These are phyloP conservation scores for Aricia artaxerxes DNA, from an alignment of 2,888 invertebrate species.

Conservation along the genomic window DNA sequence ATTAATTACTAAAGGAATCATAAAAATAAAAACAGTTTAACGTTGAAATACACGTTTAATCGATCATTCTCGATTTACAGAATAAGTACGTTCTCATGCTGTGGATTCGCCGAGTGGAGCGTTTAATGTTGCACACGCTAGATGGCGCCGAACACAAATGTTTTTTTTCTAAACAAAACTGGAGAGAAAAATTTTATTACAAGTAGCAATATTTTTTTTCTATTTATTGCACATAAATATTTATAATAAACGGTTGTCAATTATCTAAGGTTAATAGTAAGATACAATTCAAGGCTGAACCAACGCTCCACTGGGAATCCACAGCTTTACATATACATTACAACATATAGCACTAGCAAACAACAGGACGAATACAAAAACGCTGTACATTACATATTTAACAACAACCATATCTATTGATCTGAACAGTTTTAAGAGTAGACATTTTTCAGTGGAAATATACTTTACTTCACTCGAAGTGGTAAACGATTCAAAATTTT, in stretches of 20 bases:
- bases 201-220: not conserved
- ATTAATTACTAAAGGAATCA: not conserved
- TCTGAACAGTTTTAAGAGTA: slow-evolving; percentile 29
- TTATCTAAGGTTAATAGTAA: not conserved
- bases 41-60: slow-evolving; percentile 61
- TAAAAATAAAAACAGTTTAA: slow-evolving; percentile 40
- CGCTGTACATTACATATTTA: slow-evolving; percentile 50
- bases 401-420: slow-evolving; percentile 45
- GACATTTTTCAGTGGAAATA: slow-evolving; percentile 32
- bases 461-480: not conserved
- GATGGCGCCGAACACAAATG: not conserved
- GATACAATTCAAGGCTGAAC: not conserved
- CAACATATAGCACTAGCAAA: slow-evolving; percentile 51
- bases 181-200: not conserved
- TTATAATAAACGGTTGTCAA: not conserved
- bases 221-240: not conserved
- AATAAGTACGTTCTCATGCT: slow-evolving; percentile 30
- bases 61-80: slow-evolving; percentile 47
- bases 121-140: not conserved
- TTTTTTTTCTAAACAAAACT: not conserved
- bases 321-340: slow-evolving; percentile 36
- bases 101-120: slow-evolving; percentile 19
- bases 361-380: slow-evolving; percentile 51
- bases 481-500: not conserved
- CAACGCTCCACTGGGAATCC: slow-evolving; percentile 20